A percentile compares a stretch with the other conserved stretches of the same genome.
Evolutionary conservation across 2,113 vertebrate genomes (phyloP).

Genomic region (Phalacrocorax pelagicus): DNA sequence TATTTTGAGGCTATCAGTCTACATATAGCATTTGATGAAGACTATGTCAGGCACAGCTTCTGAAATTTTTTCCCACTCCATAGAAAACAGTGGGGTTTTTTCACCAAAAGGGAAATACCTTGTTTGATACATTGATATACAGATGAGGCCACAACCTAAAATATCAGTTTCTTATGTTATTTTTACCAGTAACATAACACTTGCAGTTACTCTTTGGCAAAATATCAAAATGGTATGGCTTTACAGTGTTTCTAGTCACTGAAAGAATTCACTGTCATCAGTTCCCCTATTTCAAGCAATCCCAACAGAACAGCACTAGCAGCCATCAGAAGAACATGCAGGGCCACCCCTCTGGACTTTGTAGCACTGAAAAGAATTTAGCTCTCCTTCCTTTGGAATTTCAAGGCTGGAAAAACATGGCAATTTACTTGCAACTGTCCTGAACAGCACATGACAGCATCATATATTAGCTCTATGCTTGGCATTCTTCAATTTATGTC

Average conservation of each 20-base stretch:
- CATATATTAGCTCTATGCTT: rapidly evolving
- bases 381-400: neutral
- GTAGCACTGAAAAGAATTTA: neutral
- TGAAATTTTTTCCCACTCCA: neutral
- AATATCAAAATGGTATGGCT: neutral
- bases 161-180: neutral
- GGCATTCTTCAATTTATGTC: neutral
- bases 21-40: neutral
- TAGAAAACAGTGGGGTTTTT: neutral
- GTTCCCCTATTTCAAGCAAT: neutral
- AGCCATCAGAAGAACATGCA: neutral
- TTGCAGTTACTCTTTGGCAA: neutral
- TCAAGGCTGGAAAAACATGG: neutral
- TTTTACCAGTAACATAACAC: neutral
- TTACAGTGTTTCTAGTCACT: neutral
- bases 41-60: neutral
- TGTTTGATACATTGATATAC: neutral
- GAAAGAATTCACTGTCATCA: neutral
- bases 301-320: neutral
- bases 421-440: neutral
- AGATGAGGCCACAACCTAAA: neutral
- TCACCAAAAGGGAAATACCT: neutral
- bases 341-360: neutral
- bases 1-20: neutral
- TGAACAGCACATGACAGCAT: neutral